Evolutionary conservation across 1,140 invertebrate genomes (phyloP), one percentile per base, ranked within the genome.

Genomic region (Diorhabda sublineata): DNA sequence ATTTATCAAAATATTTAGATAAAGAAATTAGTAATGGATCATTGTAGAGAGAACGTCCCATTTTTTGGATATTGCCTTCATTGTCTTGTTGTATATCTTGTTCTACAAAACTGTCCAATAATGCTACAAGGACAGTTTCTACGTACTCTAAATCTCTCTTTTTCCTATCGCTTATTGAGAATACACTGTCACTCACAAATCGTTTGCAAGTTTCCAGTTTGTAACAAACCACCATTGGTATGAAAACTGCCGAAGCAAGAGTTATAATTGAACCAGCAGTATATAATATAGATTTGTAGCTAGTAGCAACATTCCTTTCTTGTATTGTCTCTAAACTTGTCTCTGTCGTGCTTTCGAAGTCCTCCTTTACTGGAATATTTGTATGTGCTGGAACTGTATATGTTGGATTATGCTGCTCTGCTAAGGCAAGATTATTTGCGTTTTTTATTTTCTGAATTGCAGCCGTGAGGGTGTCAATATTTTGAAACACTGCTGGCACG

Each of bases 1-100:
- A 64, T 26, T 42, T 64, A 56, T 64, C 52, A 42, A 64, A 64
- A 56, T 64, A 64, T 57, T 64, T 64, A n/a, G 63, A 43, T 4
- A 64, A 5, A 56, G 63, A 56, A 4, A 64, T 45, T 3, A 64
- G 5, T 3, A 57, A 6, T 42, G 61, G 11, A 11, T 44, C 61
- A 47, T 6, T 44, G 6, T 44, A 62, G 5, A 44, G n/a, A 45
- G 63, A 47, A 26, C n/a, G 26, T 26, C 45, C 2, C 4, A 42
- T 64, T 56, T 52, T 26, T 52, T 64, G 52, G 26, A 64, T 11
- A 42, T 64, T 5, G 2, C 56, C 5, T 8, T 56, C 5, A 3
- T 47, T 26, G 42, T 26, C 41, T n/a, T 43, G n/a, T 9, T 41
- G 52, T 6, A 64, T 6, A 47, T 64, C 63, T 26, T 64, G 9